phyloP scores from a whole-genome alignment of 37 sponge, comb jelly and placozoan species.

The Halichondria panicea region DNA sequence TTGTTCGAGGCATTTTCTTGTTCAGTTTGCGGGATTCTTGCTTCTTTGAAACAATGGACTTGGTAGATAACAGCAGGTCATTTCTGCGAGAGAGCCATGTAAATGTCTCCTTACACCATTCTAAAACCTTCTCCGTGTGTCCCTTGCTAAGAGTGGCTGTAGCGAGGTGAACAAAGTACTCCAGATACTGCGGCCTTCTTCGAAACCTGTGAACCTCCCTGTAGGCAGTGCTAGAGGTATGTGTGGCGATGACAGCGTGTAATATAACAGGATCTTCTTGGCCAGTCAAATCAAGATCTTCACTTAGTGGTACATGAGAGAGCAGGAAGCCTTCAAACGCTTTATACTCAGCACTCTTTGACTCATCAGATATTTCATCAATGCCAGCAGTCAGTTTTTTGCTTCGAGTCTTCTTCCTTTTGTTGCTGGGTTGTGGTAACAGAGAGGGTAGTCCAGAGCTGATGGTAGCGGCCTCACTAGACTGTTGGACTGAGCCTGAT shows the following conservation, averaged over 20 bases:
- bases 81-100: constrained; percentile 77
- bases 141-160: constrained; percentile 57
- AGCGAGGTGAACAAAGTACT: constrained; percentile 80
- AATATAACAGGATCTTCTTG: constrained; percentile 83
- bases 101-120: constrained; percentile 75
- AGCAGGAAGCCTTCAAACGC: constrained; percentile 39
- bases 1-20: not conserved
- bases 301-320: not conserved
- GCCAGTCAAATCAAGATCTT: constrained; percentile 72
- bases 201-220: constrained; percentile 90
- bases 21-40: not conserved
- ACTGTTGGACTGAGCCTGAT: constrained; percentile 3
- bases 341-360: constrained; percentile 43
- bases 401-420: constrained; percentile 1
- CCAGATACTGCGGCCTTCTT: constrained; percentile 82
- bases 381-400: constrained; percentile 1
- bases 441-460: not conserved
- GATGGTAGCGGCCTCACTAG: not conserved
- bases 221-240: constrained; percentile 52
- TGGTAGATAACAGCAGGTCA: constrained; percentile 52
- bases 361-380: constrained; percentile 32
- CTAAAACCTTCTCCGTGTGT: constrained; percentile 42
- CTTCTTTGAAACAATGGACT: not conserved
- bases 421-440: not conserved
- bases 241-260: constrained; percentile 60